Conservation (phyloP, 2,888 invertebrate species). For the Pyralis farinalis region DNA sequence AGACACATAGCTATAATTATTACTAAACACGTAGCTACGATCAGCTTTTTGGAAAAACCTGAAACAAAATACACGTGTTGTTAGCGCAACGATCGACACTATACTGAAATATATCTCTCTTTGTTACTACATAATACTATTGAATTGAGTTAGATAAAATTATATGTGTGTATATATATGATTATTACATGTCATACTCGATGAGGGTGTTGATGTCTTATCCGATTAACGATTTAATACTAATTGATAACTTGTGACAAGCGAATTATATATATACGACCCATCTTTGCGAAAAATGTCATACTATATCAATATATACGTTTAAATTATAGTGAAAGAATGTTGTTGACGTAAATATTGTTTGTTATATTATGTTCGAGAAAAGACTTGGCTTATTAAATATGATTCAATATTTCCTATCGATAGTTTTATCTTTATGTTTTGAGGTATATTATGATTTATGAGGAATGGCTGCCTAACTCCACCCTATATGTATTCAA, state of each 20-base stretch:
- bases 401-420: too few species aligned
- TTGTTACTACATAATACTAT: background rate
- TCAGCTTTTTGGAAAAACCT: conserved; percentile 78
- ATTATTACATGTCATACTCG: conserved; percentile 3
- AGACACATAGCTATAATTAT: conserved; percentile 67
- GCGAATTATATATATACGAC: background rate
- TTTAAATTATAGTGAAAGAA: too few species aligned
- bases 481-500: too few species aligned
- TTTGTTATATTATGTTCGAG: too few species aligned
- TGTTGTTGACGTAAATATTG: too few species aligned
- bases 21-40: conserved; percentile 70
- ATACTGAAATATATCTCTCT: background rate
- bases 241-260: conserved; percentile 3
- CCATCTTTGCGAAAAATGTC: background rate
- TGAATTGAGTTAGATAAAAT: background rate
- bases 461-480: too few species aligned
- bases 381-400: too few species aligned
- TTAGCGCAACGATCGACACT: conserved; percentile 8
- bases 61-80: conserved; percentile 46
- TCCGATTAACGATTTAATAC: conserved; percentile 1
- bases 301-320: too few species aligned
- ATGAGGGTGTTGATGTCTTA: conserved; percentile 6
- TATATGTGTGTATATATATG: background rate
- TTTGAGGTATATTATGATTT: too few species aligned
- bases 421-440: too few species aligned